Conservation (phyloP, 2,888 invertebrate species). For the Erebia epiphron region DNA sequence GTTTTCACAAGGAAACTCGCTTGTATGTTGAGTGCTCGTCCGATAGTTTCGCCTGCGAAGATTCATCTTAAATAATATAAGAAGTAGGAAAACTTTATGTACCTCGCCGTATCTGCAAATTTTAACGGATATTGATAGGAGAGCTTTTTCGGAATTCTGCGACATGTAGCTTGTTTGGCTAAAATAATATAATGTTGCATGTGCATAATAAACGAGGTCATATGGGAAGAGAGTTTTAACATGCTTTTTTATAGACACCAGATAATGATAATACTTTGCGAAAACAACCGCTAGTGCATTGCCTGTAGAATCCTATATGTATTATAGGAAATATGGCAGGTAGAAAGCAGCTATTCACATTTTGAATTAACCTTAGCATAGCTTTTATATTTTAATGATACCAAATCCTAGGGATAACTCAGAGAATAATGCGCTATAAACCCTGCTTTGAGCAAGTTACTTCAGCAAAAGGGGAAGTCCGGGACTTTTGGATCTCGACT, state of each 20-base stretch:
- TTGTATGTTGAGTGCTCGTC: constrained; percentile 45
- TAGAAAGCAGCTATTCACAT: too few relatives aligned
- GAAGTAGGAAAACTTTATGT: constrained; percentile 13
- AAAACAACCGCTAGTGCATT: too few relatives aligned
- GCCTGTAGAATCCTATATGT: too few relatives aligned
- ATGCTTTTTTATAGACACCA: too few relatives aligned
- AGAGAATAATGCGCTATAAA: background rate
- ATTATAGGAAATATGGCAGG: too few relatives aligned
- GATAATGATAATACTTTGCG: too few relatives aligned
- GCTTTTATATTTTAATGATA: background rate
- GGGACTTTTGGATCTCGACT: constrained; percentile 31
- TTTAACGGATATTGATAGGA: constrained; percentile 7
- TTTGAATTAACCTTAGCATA: too few relatives aligned
- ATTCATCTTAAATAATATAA: constrained; percentile 30
- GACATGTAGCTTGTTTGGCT: too few relatives aligned
- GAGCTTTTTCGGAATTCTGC: too few relatives aligned
- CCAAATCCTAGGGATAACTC: background rate
- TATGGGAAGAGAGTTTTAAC: too few relatives aligned
- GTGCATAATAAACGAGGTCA: too few relatives aligned
- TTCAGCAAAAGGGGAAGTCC: constrained; percentile 24
- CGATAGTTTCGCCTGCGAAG: constrained; percentile 43
- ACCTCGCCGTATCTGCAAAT: constrained; percentile 4
- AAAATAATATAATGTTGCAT: too few relatives aligned
- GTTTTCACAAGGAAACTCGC: constrained; percentile 67
- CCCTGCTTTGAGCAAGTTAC: constrained; percentile 1